Evolutionary conservation across 2,888 invertebrate species (phyloP).

Genomic region (Nomada ferruginata): DNA sequence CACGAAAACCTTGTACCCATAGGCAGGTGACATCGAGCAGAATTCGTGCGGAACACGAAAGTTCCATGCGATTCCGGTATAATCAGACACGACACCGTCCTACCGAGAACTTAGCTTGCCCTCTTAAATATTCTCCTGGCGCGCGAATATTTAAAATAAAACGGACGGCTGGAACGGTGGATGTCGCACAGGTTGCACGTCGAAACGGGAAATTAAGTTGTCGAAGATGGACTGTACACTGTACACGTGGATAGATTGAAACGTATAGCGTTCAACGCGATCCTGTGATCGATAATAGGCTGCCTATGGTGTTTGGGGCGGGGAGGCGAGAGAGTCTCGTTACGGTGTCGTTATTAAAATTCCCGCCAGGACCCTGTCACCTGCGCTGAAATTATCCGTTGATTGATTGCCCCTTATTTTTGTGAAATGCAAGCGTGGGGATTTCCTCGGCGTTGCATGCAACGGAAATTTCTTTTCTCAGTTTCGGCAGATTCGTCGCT

Average conservation of each 20-base stretch:
- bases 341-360: slow-evolving; percentile 33
- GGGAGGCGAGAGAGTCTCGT: slow-evolving; percentile 16
- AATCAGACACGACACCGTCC: too few species aligned
- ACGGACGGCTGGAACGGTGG: neutral
- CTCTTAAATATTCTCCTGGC: neutral
- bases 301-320: neutral
- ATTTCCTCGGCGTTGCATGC: neutral
- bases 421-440: neutral
- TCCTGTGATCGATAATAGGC: slow-evolving; percentile 32
- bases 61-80: too few species aligned
- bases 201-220: slow-evolving; percentile 28
- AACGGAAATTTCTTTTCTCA: too few species aligned
- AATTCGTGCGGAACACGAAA: slow-evolving; percentile 48
- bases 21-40: slow-evolving; percentile 67
- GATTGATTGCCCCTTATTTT: slow-evolving; percentile 21
- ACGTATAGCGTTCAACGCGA: slow-evolving; percentile 14
- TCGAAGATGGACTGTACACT: neutral
- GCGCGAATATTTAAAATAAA: neutral
- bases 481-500: too few species aligned
- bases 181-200: slow-evolving; percentile 13
- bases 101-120: too few species aligned
- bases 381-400: slow-evolving; percentile 27
- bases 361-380: slow-evolving; percentile 19
- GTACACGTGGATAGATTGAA: slow-evolving; percentile 7
- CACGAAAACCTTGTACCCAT: slow-evolving; percentile 55